Evolutionary conservation across 1,140 invertebrate species (phyloP).

Genomic region (Dinoponera quadriceps): DNA sequence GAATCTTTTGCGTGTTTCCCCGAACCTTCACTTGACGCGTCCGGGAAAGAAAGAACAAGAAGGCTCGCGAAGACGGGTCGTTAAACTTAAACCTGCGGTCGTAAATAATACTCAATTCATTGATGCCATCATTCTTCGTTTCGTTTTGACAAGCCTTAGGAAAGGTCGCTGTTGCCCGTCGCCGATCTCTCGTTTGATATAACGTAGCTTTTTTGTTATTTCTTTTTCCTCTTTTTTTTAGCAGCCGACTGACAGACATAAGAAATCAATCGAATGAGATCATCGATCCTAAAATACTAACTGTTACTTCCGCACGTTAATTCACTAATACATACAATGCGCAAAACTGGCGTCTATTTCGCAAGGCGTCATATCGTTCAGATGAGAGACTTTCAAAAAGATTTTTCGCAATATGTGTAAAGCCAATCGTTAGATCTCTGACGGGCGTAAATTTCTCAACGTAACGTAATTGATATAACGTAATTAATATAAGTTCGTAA

Average conservation of each 20-base stretch:
- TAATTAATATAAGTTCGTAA: neutral
- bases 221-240: too few species aligned
- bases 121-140: neutral
- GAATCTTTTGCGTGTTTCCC: too few species aligned
- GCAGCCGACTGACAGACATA: too few species aligned
- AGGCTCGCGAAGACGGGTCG: neutral
- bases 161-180: neutral
- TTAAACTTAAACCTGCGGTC: slow-evolving; percentile 70
- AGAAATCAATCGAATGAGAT: neutral
- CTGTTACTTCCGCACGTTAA: neutral
- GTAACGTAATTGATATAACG: neutral
- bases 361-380: neutral
- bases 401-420: too few species aligned
- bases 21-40: too few species aligned
- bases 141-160: slow-evolving; percentile 1
- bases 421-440: too few species aligned
- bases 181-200: neutral
- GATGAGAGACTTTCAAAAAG: neutral
- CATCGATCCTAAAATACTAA: slow-evolving; percentile 14
- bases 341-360: neutral
- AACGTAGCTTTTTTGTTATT: neutral
- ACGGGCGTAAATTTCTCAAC: neutral
- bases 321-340: neutral
- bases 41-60: too few species aligned
- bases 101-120: slow-evolving; percentile 75